Conservation (phyloP, 2,888 invertebrate genomes). For the Eupithecia subfuscata region DNA sequence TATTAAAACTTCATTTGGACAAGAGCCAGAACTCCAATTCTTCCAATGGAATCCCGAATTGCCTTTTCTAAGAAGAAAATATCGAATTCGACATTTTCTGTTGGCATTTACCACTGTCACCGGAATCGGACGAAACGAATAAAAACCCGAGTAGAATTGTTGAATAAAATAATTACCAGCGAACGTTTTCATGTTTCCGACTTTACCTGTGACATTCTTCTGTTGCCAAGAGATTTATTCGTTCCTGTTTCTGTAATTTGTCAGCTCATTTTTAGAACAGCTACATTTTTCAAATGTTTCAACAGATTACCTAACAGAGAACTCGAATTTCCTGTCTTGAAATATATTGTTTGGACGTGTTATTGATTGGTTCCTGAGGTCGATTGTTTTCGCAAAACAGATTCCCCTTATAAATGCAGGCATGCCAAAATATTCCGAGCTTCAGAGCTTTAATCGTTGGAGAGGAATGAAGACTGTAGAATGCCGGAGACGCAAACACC, state of each 20-base stretch:
- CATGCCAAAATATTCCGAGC: background rate
- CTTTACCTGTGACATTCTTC: slow-evolving; percentile 24
- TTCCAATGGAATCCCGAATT: background rate
- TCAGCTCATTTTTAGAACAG: slow-evolving; percentile 8
- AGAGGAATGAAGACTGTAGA: slow-evolving; percentile 10
- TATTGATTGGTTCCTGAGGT: slow-evolving; percentile 6
- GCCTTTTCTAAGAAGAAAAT: background rate
- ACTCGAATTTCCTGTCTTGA: slow-evolving; percentile 8
- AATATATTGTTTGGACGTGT: slow-evolving; percentile 1
- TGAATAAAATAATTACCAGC: slow-evolving; percentile 20
- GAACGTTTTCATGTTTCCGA: slow-evolving; percentile 21
- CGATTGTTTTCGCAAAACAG: background rate
- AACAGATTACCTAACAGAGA: background rate
- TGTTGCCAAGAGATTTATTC: slow-evolving; percentile 22
- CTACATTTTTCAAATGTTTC: slow-evolving; percentile 13
- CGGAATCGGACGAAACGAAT: slow-evolving; percentile 13
- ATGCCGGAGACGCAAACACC: slow-evolving; percentile 3
- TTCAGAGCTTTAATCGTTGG: background rate
- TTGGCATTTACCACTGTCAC: background rate
- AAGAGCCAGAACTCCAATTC: slow-evolving; percentile 16
- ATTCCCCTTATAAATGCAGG: slow-evolving; percentile 2
- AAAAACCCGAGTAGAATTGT: slow-evolving; percentile 28
- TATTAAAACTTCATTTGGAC: slow-evolving; percentile 30
- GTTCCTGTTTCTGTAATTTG: slow-evolving; percentile 21
- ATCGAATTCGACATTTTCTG: slow-evolving; percentile 1